phyloP scores from a whole-genome alignment of 2,113 vertebrate genomes.

The Mugil cephalus region DNA sequence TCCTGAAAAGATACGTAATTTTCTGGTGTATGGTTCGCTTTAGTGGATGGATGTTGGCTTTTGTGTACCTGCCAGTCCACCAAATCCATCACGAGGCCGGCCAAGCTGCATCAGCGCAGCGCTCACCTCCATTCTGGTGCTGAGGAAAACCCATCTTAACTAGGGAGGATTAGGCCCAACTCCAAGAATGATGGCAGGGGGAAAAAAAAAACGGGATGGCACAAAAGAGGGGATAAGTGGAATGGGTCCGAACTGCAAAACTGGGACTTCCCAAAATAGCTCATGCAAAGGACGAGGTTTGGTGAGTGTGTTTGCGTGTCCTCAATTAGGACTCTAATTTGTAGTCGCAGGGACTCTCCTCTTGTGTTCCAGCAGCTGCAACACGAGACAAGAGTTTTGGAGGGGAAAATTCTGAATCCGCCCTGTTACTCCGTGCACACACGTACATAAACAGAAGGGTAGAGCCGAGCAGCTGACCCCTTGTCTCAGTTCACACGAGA shows the following conservation, averaged over 20 bases:
- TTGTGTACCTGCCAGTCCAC: constrained; percentile 71
- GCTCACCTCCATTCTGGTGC: constrained; percentile 57
- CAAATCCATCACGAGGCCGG: constrained; percentile 65
- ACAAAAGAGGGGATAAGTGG: constrained; percentile 74
- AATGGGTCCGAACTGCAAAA: constrained; percentile 64
- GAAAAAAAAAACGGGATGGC: constrained; percentile 71
- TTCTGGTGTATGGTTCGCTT: constrained; percentile 47
- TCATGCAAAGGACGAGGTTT: constrained; percentile 31
- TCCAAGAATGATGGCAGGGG: constrained; percentile 66
- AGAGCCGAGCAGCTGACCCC: constrained; percentile 64
- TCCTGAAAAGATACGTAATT: constrained; percentile 64
- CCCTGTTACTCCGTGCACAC: constrained; percentile 1
- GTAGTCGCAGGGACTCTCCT: constrained; percentile 47
- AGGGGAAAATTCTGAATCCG: constrained; percentile 37
- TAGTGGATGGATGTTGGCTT: constrained; percentile 59
- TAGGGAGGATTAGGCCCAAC: constrained; percentile 69
- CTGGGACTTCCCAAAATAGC: constrained; percentile 75
- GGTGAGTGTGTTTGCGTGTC: constrained; percentile 48
- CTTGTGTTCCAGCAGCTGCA: constrained; percentile 59
- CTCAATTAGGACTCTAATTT: constrained; percentile 62
- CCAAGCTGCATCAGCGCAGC: constrained; percentile 53
- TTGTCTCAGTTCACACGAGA: constrained; percentile 63
- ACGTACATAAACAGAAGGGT: constrained; percentile 24
- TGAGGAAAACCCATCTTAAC: constrained; percentile 74
- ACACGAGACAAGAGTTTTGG: constrained; percentile 39